Percentiles rank a stretch among this genome's conserved stretches.
phyloP scores from a whole-genome alignment of 2,113 vertebrate species.

The Corythornis vintsioides region DNA sequence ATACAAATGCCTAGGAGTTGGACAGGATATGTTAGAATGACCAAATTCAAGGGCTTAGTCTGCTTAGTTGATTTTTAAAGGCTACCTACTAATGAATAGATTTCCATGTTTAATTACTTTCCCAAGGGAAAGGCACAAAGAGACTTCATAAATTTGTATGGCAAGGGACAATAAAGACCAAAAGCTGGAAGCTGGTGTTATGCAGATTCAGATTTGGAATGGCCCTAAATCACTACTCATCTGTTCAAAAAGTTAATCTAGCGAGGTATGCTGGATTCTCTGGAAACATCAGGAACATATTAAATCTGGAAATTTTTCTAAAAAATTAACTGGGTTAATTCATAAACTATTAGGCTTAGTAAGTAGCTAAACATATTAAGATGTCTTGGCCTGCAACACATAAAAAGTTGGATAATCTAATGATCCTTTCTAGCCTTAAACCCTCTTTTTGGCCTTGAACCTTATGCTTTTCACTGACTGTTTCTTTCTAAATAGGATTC shows the following conservation, averaged over 20 bases:
- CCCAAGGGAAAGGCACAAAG: conserved; percentile 49
- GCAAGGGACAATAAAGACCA: not conserved
- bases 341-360: not conserved
- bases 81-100: conserved; percentile 38
- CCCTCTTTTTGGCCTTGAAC: not conserved
- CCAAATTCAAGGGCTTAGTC: not conserved
- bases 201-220: conserved; percentile 23
- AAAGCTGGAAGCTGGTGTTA: conserved; percentile 18
- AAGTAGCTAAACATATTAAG: not conserved
- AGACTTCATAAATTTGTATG: conserved; percentile 48
- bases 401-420: not conserved
- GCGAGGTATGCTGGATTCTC: not conserved
- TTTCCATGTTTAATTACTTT: conserved; percentile 63
- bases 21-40: not conserved
- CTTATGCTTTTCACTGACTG: not conserved
- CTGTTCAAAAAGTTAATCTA: not conserved
- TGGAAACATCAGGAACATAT: not conserved
- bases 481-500: not conserved
- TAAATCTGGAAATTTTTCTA: not conserved
- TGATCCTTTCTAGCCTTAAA: not conserved
- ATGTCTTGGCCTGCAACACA: not conserved
- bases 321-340: not conserved
- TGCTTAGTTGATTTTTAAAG: conserved; percentile 16
- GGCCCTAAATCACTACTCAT: not conserved
- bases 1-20: not conserved